A percentile compares a stretch with the other conserved stretches of the same genome.
Evolutionary conservation across 53 echinoderm and acorn worm species (phyloP).

Genomic region (Luidia sarsii): DNA sequence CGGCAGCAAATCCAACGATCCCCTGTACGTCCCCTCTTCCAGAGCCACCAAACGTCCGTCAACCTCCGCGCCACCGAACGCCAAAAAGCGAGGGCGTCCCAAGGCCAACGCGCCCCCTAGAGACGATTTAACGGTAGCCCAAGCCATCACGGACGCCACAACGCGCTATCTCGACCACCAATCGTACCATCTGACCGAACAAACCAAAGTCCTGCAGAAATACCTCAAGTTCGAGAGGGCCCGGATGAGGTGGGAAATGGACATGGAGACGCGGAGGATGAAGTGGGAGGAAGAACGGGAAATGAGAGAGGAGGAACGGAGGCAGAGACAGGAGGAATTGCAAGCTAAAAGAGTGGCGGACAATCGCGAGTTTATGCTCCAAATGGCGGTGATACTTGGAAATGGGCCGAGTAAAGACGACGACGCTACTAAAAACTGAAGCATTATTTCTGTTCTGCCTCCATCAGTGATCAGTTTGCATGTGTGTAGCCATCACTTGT

Average conservation of each 20-base stretch:
- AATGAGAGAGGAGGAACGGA: slow-evolving; percentile 38
- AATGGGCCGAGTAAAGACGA: not conserved
- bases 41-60: slow-evolving; percentile 9
- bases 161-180: slow-evolving; percentile 47
- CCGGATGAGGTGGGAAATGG: slow-evolving; percentile 52
- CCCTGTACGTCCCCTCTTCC: not conserved
- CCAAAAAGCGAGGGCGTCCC: slow-evolving; percentile 14
- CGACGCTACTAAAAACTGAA: slow-evolving; percentile 3
- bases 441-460: too few relatives aligned
- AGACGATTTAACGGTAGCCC: slow-evolving; percentile 37
- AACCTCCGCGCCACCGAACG: not conserved
- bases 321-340: slow-evolving; percentile 22
- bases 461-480: not conserved
- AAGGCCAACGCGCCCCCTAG: slow-evolving; percentile 14
- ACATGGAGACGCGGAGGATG: slow-evolving; percentile 49
- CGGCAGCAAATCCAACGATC: slow-evolving; percentile 5
- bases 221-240: slow-evolving; percentile 53
- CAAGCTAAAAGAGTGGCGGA: slow-evolving; percentile 36
- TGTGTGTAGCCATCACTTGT: too few relatives aligned
- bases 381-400: slow-evolving; percentile 40
- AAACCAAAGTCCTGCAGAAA: slow-evolving; percentile 29
- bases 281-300: slow-evolving; percentile 55
- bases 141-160: slow-evolving; percentile 43
- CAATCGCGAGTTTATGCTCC: slow-evolving; percentile 41
- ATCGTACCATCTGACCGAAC: slow-evolving; percentile 29